Evolutionary conservation across 1,140 invertebrate species (phyloP).

Genomic region (Eufriesea mexicana): DNA sequence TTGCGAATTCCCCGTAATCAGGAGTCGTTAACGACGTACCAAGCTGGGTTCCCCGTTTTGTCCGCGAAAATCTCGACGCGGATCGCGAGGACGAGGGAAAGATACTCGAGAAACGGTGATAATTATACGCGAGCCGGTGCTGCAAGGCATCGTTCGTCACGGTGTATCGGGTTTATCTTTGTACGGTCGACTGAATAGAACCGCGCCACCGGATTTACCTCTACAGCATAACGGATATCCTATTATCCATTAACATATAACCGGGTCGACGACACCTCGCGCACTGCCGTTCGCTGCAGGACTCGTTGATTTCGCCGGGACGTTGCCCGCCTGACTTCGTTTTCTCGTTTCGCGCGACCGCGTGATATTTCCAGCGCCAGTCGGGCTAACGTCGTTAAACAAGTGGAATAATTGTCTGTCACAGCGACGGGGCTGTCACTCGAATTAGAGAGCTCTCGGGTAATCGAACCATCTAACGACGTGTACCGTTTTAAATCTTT

Average conservation of each 20-base stretch:
- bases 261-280: constrained; percentile 36
- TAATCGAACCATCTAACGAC: constrained; percentile 7
- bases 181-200: constrained; percentile 51
- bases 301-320: constrained; percentile 65
- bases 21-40: neutral
- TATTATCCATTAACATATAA: constrained; percentile 69
- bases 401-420: constrained; percentile 24
- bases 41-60: neutral
- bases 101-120: constrained; percentile 39
- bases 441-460: constrained; percentile 31
- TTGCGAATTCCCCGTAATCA: neutral
- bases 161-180: constrained; percentile 60
- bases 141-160: constrained; percentile 22
- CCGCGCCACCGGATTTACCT: constrained; percentile 21
- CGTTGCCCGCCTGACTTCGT: constrained; percentile 41
- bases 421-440: neutral
- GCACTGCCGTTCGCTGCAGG: constrained; percentile 7
- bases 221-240: constrained; percentile 65
- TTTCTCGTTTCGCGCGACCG: constrained; percentile 47
- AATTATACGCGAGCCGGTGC: constrained; percentile 46
- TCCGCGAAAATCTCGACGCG: constrained; percentile 12
- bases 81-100: constrained; percentile 22
- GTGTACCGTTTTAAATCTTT: neutral
- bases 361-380: constrained; percentile 52
- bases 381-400: constrained; percentile 35